A percentile compares a stretch with the other conserved stretches of the same genome.
These are phyloP conservation scores for Sinodicranocentrus sp. DNA, from an alignment of 2,888 invertebrate species.

Conservation along the genomic window DNA sequence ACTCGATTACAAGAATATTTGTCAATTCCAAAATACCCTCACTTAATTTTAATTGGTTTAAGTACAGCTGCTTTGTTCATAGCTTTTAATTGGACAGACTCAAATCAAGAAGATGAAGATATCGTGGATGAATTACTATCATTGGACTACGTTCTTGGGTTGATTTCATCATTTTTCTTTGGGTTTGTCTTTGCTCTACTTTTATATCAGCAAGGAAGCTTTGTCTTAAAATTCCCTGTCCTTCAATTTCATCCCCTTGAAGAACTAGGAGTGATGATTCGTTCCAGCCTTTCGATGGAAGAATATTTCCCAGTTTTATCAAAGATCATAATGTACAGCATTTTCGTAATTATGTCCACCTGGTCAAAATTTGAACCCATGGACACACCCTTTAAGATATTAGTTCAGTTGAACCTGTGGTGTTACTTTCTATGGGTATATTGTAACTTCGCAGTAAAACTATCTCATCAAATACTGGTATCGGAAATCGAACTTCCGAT, in stretches of 20 bases:
- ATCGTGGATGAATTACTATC: not conserved
- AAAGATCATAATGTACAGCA: not conserved
- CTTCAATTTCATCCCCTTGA: not conserved
- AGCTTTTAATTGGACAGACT: no score
- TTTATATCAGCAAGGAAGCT: no score
- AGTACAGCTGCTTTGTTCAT: no score
- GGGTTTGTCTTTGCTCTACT: not conserved
- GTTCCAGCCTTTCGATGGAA: not conserved
- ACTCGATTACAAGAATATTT: not conserved
- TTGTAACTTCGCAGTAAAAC: not conserved
- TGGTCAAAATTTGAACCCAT: no score
- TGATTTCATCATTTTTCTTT: not conserved
- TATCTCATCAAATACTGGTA: not conserved
- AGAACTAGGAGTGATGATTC: not conserved
- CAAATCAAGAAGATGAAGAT: no score
- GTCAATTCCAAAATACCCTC: not conserved
- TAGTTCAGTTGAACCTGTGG: not conserved
- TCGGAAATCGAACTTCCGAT: no score
- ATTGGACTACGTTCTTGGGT: not conserved
- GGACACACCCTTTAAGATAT: not conserved
- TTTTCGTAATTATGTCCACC: no score
- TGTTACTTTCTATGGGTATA: slow-evolving; percentile 1
- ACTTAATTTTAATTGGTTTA: no score
- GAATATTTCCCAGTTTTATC: not conserved
- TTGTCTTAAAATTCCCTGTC: no score